phyloP scores from a whole-genome alignment of 2,113 vertebrate genomes.

The Gobius niger region DNA sequence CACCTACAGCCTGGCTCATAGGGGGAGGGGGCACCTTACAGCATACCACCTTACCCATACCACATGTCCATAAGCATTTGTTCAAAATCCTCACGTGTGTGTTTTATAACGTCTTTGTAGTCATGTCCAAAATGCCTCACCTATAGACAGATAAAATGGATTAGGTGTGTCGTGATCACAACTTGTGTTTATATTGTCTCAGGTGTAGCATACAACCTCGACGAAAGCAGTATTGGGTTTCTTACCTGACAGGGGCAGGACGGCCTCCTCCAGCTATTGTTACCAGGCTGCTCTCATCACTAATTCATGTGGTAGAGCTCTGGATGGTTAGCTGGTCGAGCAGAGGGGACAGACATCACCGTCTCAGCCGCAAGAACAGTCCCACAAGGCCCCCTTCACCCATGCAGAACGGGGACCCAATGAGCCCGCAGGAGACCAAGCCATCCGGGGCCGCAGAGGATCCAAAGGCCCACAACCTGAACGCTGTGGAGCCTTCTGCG shows the following conservation, averaged over 20 bases:
- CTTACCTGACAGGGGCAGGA: constrained; percentile 56
- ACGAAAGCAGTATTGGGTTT: constrained; percentile 68
- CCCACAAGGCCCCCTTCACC: constrained; percentile 53
- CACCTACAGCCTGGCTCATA: constrained; percentile 38
- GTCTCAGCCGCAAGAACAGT: constrained; percentile 42
- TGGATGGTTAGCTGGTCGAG: constrained; percentile 27
- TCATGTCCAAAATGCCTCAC: background rate
- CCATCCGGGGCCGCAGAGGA: constrained; percentile 67
- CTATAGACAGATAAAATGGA: constrained; percentile 21
- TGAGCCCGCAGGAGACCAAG: constrained; percentile 74
- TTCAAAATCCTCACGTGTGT: constrained; percentile 11
- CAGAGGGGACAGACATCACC: constrained; percentile 25
- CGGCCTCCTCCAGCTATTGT: constrained; percentile 64
- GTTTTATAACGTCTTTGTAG: constrained; percentile 20
- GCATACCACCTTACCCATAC: constrained; percentile 60
- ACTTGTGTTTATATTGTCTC: constrained; percentile 39
- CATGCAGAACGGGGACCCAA: constrained; percentile 75
- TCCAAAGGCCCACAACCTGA: constrained; percentile 50
- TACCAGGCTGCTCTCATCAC: constrained; percentile 78
- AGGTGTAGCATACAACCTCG: constrained; percentile 69
- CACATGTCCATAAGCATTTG: constrained; percentile 6
- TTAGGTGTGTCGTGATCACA: constrained; percentile 20
- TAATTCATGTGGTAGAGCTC: constrained; percentile 78
- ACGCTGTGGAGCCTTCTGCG: constrained; percentile 54
- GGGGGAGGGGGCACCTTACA: constrained; percentile 17